Evolutionary conservation across 1,140 invertebrate species (phyloP), one percentile per base, ranked within the genome.

Genomic region (Ceratosolen fusciceps): DNA sequence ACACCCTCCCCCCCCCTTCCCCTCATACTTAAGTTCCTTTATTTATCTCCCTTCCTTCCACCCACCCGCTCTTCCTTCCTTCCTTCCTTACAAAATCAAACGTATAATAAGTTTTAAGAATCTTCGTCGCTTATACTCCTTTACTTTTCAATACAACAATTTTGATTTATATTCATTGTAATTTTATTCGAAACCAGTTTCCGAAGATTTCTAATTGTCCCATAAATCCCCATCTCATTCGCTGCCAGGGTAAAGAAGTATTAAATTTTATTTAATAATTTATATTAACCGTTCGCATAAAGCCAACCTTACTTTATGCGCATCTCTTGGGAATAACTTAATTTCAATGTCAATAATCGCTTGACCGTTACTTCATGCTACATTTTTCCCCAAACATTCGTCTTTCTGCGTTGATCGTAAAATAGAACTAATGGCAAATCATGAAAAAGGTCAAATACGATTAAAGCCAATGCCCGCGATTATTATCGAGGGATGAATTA

Each of bases 101-200:
- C 34, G 16, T 65, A n/a, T 65, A 37, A 65, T 65, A 65, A 65
- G 31, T 37, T n/a, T 65, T 37, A 37, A 65, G 37, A n/a, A n/a
- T n/a, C n/a, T n/a, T 65, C 60, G 14, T 37, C 16, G 37, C 5
- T 19, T 37, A 37, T 65, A n/a, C 60, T 37, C 31, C 9, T 65
- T 65, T 37, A 37, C 60, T 65, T 37, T 37, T 65, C 60, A 37
- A 65, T 37, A 65, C 5, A 37, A 37, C 60, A 34, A 65, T 65
- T 65, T 65, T 37, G 31, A 65, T 65, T 65, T 19, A 60, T 31
- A 60, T 16, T 60, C 19, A 31, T 60, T 12, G 29, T 12, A 31
- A 60, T 31, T 60, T 31, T 60, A 31, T 31, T 31, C 12, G 19
- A 60, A 31, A 60, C 24, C 58, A 29, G 26, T 29, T 34, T 60